Conservation (phyloP, 2,888 invertebrate genomes). For the Troides aeacus region DNA sequence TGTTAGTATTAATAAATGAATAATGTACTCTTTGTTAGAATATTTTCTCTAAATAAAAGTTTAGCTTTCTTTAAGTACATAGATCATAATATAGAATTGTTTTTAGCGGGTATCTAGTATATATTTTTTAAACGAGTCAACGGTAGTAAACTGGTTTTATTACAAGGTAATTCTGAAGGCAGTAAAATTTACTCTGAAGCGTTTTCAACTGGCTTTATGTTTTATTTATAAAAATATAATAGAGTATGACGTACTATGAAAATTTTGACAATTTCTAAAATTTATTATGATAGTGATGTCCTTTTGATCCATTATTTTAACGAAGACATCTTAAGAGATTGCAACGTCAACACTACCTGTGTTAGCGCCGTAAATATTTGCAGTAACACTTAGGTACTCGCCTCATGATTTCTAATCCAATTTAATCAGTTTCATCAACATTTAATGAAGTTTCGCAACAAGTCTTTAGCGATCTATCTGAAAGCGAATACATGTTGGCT, state of each 20-base stretch:
- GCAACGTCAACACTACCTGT: not conserved
- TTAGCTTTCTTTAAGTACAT: too few species aligned
- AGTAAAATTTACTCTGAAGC: too few species aligned
- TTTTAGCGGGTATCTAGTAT: too few species aligned
- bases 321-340: not conserved
- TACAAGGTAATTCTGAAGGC: too few species aligned
- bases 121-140: too few species aligned
- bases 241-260: too few species aligned
- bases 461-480: constrained; percentile 3
- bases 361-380: not conserved
- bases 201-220: too few species aligned
- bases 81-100: too few species aligned
- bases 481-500: not conserved
- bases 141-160: too few species aligned
- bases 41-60: not conserved
- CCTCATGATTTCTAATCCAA: constrained; percentile 1
- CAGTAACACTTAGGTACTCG: not conserved
- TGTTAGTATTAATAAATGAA: not conserved
- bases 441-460: constrained; percentile 4
- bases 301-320: not conserved
- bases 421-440: constrained; percentile 1
- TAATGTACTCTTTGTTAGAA: not conserved
- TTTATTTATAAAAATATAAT: too few species aligned
- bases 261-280: too few species aligned
- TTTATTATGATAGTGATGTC: not conserved